Evolutionary conservation across 2,888 invertebrate species (phyloP).

Genomic region (Amphiduros pacificus): DNA sequence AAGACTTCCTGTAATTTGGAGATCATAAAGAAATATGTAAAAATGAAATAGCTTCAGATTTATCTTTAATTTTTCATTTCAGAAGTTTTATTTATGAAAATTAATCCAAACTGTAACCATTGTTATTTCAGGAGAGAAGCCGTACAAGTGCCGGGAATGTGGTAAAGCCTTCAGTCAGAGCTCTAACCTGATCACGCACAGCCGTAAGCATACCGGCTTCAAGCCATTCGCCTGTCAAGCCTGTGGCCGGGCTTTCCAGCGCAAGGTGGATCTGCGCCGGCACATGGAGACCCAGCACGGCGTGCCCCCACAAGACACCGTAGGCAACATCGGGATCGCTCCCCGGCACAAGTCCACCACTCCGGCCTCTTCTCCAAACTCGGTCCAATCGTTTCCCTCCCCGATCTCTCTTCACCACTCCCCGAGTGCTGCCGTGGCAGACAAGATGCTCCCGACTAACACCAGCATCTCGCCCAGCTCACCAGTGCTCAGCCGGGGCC

Average conservation of each 20-base stretch:
- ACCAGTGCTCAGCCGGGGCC: conserved; percentile 7
- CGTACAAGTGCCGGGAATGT: conserved; percentile 96
- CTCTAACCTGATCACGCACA: conserved; percentile 93
- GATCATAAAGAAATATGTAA: no score
- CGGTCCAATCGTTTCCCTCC: not conserved
- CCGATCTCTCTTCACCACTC: not conserved
- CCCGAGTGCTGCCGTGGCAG: not conserved
- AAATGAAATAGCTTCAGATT: no score
- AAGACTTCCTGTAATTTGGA: no score
- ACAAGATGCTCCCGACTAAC: not conserved
- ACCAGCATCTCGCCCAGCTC: conserved; percentile 12
- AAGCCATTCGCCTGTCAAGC: conserved; percentile 97
- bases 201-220: conserved; percentile 96
- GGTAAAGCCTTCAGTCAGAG: conserved; percentile 98
- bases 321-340: not conserved
- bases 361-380: not conserved
- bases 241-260: conserved; percentile 85
- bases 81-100: no score
- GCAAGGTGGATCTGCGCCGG: conserved; percentile 81
- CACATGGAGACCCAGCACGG: conserved; percentile 95
- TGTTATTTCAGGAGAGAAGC: conserved; percentile 82
- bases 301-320: no score
- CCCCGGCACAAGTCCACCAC: not conserved
- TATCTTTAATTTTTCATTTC: no score
- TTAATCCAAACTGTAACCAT: no score